Evolutionary conservation across 2,888 invertebrate genomes (phyloP).

Genomic region (Pedicia rivosa): DNA sequence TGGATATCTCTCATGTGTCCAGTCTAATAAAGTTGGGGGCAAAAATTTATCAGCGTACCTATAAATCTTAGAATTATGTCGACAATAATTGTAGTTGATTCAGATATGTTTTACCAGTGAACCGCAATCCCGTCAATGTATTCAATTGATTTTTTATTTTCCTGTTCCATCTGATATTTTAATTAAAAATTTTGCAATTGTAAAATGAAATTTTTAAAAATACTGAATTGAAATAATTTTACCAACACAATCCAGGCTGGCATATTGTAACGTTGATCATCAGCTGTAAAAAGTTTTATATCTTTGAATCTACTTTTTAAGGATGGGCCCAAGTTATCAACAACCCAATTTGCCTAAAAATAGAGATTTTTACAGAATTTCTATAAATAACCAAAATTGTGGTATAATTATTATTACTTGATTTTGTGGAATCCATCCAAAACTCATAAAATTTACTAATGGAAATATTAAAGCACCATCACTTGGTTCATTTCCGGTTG

Average conservation of each 20-base stretch:
- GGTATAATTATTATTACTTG: too few species aligned
- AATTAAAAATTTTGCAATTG: neutral
- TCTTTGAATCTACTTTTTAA: slow-evolving; percentile 40
- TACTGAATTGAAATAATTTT: too few species aligned
- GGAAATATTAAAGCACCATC: slow-evolving; percentile 43
- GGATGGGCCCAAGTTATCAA: slow-evolving; percentile 56
- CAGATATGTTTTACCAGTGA: slow-evolving; percentile 82
- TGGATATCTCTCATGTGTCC: too few species aligned
- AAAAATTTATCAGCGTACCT: too few species aligned
- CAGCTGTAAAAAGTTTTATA: slow-evolving; percentile 53
- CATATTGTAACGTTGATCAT: slow-evolving; percentile 53
- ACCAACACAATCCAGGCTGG: slow-evolving; percentile 49
- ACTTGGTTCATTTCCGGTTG: slow-evolving; percentile 76
- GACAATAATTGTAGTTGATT: too few species aligned
- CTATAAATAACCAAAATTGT: neutral
- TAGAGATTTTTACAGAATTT: neutral
- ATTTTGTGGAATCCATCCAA: slow-evolving; percentile 56
- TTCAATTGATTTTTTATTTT: slow-evolving; percentile 34
- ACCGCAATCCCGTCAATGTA: slow-evolving; percentile 61
- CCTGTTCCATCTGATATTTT: slow-evolving; percentile 33
- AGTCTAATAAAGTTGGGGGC: too few species aligned
- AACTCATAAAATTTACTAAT: slow-evolving; percentile 44
- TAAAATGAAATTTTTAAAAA: neutral
- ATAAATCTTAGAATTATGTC: too few species aligned
- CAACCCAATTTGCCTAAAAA: slow-evolving; percentile 48